phyloP scores from a whole-genome alignment of 2,797 vertebrate species.

The Crypturellus tataupa region DNA sequence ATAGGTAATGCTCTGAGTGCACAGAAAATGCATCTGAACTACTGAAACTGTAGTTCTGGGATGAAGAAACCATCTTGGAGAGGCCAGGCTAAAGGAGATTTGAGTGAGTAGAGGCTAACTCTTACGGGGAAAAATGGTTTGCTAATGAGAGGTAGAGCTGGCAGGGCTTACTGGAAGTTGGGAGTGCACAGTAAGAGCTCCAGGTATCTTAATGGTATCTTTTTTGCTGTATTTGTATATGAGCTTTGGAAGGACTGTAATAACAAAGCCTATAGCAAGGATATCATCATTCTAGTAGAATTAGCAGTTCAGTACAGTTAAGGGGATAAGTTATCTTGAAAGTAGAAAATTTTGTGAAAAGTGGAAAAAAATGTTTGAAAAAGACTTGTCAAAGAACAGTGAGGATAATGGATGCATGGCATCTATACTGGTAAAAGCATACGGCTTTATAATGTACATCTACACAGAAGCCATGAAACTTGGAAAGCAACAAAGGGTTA shows the following conservation, averaged over 20 bases:
- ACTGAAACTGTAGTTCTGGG: neutral
- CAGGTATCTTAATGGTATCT: neutral
- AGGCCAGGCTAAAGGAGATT: neutral
- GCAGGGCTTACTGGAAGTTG: neutral
- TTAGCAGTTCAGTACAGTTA: neutral
- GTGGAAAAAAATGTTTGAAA: neutral
- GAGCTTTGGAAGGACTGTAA: neutral
- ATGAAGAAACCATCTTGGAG: neutral
- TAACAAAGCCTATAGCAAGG: neutral
- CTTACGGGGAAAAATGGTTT: neutral
- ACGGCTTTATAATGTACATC: neutral
- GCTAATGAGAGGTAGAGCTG: neutral
- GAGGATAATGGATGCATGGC: neutral
- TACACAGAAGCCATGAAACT: neutral
- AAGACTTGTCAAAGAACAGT: neutral
- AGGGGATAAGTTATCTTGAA: neutral
- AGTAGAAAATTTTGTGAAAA: neutral
- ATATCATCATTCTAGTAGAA: neutral
- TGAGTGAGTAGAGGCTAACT: neutral
- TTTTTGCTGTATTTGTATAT: neutral
- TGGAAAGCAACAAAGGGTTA: neutral
- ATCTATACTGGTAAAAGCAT: neutral
- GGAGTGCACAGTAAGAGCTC: neutral
- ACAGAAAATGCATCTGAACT: neutral
- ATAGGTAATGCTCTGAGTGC: neutral